phyloP scores from a whole-genome alignment of 2,113 vertebrate species.

The Periophthalmodon schlosseri region DNA sequence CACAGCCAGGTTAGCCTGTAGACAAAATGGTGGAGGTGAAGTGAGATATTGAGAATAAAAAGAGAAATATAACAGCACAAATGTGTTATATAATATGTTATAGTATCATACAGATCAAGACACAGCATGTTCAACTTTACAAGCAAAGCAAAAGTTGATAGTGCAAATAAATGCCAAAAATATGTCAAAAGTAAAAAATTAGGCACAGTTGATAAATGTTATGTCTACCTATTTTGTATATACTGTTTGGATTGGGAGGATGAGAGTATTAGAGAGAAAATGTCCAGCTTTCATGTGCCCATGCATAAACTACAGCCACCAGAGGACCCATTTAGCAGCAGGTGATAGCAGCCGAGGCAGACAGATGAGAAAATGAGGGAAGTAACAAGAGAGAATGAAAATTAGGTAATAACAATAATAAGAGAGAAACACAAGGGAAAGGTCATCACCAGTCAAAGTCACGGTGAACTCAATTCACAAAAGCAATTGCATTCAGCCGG shows the following conservation, averaged over 20 bases:
- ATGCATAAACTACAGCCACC: neutral
- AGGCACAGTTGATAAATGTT: neutral
- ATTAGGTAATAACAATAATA: neutral
- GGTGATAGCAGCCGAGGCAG: neutral
- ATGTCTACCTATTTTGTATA: neutral
- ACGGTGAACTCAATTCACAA: conserved; percentile 14
- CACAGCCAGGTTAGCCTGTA: conserved; percentile 67
- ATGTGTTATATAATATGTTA: neutral
- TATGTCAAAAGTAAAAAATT: neutral
- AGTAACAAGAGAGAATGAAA: neutral
- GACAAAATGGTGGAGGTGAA: neutral
- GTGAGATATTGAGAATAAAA: neutral
- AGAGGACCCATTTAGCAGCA: neutral
- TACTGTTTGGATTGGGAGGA: neutral
- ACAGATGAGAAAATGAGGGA: neutral
- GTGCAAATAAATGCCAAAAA: neutral
- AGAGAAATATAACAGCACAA: neutral
- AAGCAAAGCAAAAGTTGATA: neutral
- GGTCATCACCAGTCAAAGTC: conserved; percentile 6
- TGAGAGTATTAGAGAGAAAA: neutral
- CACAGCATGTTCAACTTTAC: neutral
- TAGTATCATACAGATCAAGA: neutral
- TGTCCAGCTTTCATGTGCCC: conserved; percentile 3
- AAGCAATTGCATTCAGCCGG: neutral
- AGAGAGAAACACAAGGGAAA: neutral